Percentiles rank a stretch among this genome's conserved stretches.
Conservation (phyloP, 2,797 vertebrate genomes). For the Siniperca obscura region DNA sequence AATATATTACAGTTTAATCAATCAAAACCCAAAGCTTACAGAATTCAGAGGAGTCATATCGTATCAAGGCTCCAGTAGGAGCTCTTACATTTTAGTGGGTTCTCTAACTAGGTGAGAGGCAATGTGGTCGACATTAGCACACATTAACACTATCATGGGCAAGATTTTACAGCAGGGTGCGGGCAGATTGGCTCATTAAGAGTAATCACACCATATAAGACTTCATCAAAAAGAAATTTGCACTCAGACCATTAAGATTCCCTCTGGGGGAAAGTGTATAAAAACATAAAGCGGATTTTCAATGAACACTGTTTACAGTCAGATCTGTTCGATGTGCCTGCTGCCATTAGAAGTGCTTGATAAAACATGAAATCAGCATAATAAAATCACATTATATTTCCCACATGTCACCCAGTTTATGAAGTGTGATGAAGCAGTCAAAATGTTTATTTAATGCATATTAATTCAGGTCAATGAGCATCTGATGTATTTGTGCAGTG, state of each 20-base stretch:
- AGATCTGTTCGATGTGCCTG: neutral
- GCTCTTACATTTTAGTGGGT: conserved; percentile 2
- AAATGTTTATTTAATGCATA: conserved; percentile 45
- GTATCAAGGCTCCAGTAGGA: neutral
- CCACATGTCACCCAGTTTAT: conserved; percentile 44
- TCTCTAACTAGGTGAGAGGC: conserved; percentile 38
- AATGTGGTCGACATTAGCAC: conserved; percentile 45
- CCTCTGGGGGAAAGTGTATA: neutral
- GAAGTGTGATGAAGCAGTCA: conserved; percentile 34
- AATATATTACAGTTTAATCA: conserved; percentile 23
- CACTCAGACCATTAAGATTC: conserved; percentile 42
- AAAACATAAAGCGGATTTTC: conserved; percentile 33
- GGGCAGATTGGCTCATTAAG: conserved; percentile 68
- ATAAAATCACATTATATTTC: conserved; percentile 38
- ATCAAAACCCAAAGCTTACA: neutral
- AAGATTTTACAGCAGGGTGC: conserved; percentile 48
- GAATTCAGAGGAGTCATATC: neutral
- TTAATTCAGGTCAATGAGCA: conserved; percentile 56
- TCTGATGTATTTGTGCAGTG: neutral
- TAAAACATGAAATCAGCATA: conserved; percentile 22
- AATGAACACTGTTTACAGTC: conserved; percentile 29
- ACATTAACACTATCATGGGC: conserved; percentile 49
- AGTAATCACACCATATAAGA: conserved; percentile 63
- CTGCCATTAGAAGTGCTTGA: conserved; percentile 17
- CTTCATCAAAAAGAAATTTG: conserved; percentile 66